These are phyloP conservation scores for Lates japonicus DNA, from an alignment of 2,797 vertebrate genomes.

Conservation along the genomic window DNA sequence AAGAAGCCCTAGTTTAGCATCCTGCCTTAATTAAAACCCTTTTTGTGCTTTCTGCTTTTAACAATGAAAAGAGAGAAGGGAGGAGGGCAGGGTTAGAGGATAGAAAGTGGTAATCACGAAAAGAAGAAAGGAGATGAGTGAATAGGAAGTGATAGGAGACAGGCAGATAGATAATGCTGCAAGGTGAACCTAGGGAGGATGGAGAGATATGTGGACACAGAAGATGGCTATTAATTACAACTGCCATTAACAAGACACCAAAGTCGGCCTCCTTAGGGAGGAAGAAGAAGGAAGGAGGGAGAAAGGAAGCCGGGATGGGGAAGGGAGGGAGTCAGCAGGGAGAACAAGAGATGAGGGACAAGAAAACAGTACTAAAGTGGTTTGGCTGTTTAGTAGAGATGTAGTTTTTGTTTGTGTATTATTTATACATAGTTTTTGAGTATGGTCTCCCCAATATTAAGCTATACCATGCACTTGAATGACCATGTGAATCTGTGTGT, in stretches of 20 bases:
- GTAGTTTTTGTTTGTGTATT: neutral
- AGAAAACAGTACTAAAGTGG: neutral
- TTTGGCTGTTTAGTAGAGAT: slow-evolving; percentile 8
- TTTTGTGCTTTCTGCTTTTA: slow-evolving; percentile 87
- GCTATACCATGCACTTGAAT: slow-evolving; percentile 5
- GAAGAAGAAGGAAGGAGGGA: slow-evolving; percentile 62
- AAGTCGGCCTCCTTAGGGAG: slow-evolving; percentile 81
- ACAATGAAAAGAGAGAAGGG: slow-evolving; percentile 75
- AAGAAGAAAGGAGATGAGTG: slow-evolving; percentile 76
- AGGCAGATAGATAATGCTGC: slow-evolving; percentile 81
- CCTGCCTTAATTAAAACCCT: slow-evolving; percentile 90
- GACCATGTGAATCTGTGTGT: slow-evolving; percentile 29
- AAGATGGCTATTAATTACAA: slow-evolving; percentile 96
- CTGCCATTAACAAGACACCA: slow-evolving; percentile 91
- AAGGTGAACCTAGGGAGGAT: slow-evolving; percentile 83
- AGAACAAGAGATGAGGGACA: slow-evolving; percentile 35
- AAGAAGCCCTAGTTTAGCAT: slow-evolving; percentile 88
- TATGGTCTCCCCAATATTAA: slow-evolving; percentile 19
- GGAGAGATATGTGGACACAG: slow-evolving; percentile 85
- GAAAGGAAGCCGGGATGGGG: slow-evolving; percentile 15
- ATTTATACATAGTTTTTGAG: slow-evolving; percentile 34
- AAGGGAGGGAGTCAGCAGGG: slow-evolving; percentile 16
- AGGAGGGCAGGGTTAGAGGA: slow-evolving; percentile 72
- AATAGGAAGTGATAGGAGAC: slow-evolving; percentile 81
- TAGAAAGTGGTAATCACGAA: slow-evolving; percentile 73